phyloP scores from a whole-genome alignment of 2,797 vertebrate species.

The Podargus strigoides region DNA sequence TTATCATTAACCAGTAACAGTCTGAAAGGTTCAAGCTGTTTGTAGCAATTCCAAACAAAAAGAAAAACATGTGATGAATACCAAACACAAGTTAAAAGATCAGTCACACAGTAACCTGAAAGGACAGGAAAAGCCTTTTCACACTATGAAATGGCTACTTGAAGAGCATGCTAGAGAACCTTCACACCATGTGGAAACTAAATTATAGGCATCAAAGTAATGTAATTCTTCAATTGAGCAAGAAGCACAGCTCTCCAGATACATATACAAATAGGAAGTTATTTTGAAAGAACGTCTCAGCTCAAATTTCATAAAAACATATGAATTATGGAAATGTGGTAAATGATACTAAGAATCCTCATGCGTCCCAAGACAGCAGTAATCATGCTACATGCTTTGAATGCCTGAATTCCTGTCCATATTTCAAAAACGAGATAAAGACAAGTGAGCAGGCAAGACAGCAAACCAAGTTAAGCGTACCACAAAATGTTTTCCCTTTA shows the following conservation, averaged over 20 bases:
- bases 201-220: not conserved
- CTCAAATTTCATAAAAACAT: not conserved
- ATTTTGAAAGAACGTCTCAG: not conserved
- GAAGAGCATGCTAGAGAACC: not conserved
- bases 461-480: not conserved
- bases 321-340: not conserved
- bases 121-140: not conserved
- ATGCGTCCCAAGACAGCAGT: not conserved
- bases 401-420: not conserved
- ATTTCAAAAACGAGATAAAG: not conserved
- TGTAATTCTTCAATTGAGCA: not conserved
- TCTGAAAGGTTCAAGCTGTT: not conserved
- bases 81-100: not conserved
- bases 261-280: not conserved
- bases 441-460: not conserved
- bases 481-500: not conserved
- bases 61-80: not conserved
- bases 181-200: not conserved
- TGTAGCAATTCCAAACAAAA: not conserved
- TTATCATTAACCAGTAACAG: not conserved
- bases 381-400: not conserved
- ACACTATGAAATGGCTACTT: not conserved
- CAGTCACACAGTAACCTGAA: not conserved
- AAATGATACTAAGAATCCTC: not conserved
- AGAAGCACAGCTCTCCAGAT: not conserved